phyloP scores from a whole-genome alignment of 23 tunicate species.

The Botrylloides violaceus region DNA sequence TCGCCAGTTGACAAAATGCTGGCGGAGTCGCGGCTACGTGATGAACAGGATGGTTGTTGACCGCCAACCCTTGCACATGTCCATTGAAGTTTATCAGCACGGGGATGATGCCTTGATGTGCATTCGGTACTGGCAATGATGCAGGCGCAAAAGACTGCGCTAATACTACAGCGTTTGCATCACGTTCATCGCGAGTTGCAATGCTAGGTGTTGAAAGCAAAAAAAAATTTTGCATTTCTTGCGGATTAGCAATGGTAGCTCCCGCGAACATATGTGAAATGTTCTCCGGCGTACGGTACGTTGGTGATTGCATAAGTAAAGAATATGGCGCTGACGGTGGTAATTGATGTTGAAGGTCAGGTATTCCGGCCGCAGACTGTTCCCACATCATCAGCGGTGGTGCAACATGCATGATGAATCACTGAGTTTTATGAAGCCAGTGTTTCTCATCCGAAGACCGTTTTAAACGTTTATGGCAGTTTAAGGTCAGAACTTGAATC shows the following conservation, averaged over 20 bases:
- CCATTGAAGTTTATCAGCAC: constrained; percentile 7
- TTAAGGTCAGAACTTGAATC: constrained; percentile 14
- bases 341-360: constrained; percentile 6
- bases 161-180: neutral
- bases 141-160: neutral
- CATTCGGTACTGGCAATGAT: neutral
- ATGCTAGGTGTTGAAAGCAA: neutral
- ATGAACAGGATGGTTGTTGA: neutral
- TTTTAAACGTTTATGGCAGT: neutral
- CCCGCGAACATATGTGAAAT: constrained; percentile 15
- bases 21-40: neutral
- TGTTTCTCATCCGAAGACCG: neutral
- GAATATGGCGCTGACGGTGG: neutral
- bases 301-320: neutral
- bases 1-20: constrained; percentile 12
- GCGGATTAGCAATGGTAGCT: neutral
- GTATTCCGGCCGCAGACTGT: constrained; percentile 12
- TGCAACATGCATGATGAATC: constrained; percentile 11
- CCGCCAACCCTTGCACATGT: constrained; percentile 1
- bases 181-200: neutral
- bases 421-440: neutral
- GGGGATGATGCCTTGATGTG: constrained; percentile 10
- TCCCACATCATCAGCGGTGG: constrained; percentile 31
- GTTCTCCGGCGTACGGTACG: constrained; percentile 6
- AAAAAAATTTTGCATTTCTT: constrained; percentile 7